Conservation (phyloP, 2,113 vertebrate species). For the Nycticebus coucang region DNA sequence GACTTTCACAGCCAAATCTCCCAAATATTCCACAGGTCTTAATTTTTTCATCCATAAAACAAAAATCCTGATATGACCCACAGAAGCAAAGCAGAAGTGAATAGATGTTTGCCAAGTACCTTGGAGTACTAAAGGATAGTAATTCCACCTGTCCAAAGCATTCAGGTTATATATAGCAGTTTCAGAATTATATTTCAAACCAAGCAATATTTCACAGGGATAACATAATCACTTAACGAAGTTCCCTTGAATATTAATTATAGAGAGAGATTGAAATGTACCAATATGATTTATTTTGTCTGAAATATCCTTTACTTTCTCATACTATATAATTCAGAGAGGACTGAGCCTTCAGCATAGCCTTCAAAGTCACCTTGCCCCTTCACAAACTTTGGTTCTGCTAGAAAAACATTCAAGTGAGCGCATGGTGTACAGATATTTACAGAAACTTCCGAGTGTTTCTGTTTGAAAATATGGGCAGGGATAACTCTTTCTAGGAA, state of each 20-base stretch:
- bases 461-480: neutral
- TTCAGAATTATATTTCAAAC: slow-evolving; percentile 56
- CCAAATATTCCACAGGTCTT: neutral
- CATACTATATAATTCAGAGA: slow-evolving; percentile 29
- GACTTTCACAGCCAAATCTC: neutral
- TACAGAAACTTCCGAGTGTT: neutral
- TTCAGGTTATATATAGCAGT: slow-evolving; percentile 22
- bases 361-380: slow-evolving; percentile 2
- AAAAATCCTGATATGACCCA: neutral
- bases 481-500: neutral
- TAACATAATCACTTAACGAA: slow-evolving; percentile 54
- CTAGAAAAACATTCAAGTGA: slow-evolving; percentile 32
- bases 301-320: slow-evolving; percentile 34
- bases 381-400: neutral
- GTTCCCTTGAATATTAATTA: slow-evolving; percentile 47
- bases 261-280: slow-evolving; percentile 37
- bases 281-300: slow-evolving; percentile 54
- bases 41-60: neutral
- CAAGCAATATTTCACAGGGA: slow-evolving; percentile 47
- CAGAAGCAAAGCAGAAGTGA: neutral
- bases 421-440: neutral
- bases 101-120: slow-evolving; percentile 5
- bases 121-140: neutral
- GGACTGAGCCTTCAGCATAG: neutral
- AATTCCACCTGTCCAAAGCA: neutral